A percentile compares a stretch with the other conserved stretches of the same genome.
Evolutionary conservation across 2,797 vertebrate species (phyloP).

Genomic region (Sparidentex hasta): DNA sequence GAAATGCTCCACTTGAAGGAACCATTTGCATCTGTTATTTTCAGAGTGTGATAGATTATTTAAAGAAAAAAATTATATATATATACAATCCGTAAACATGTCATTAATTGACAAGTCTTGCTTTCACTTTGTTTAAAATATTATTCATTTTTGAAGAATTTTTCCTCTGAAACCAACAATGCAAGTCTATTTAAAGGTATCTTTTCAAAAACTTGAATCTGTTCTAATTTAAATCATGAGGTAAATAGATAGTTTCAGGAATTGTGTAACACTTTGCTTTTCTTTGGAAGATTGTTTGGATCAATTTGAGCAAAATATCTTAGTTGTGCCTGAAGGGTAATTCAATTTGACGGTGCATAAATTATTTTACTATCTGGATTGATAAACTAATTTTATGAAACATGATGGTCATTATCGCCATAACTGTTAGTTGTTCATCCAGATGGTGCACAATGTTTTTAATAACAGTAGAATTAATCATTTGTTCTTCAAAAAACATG

Average conservation of each 20-base stretch:
- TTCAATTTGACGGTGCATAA: conserved; percentile 31
- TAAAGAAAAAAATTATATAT: not conserved
- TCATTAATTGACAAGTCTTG: conserved; percentile 20
- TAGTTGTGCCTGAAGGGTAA: conserved; percentile 15
- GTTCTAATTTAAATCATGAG: conserved; percentile 39
- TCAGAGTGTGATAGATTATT: conserved; percentile 54
- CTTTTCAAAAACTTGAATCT: conserved; percentile 26
- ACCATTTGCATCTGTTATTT: conserved; percentile 75
- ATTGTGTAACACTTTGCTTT: conserved; percentile 52
- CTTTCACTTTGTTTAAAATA: conserved; percentile 11
- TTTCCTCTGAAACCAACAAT: conserved; percentile 75
- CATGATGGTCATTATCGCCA: not conserved
- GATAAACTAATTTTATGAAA: conserved; percentile 28
- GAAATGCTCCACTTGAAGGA: conserved; percentile 44
- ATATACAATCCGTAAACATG: conserved; percentile 17
- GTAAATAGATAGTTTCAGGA: conserved; percentile 39
- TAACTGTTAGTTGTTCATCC: conserved; percentile 44
- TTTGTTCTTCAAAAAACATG: conserved; percentile 28
- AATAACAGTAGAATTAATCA: conserved; percentile 13
- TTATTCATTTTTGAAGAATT: conserved; percentile 11
- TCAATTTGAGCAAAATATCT: conserved; percentile 64
- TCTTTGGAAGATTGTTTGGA: conserved; percentile 58
- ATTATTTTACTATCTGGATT: conserved; percentile 47
- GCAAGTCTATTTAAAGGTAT: conserved; percentile 54
- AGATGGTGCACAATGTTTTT: conserved; percentile 26